Evolutionary conservation across 2,888 invertebrate species (phyloP).

Genomic region (Dicycla oo): DNA sequence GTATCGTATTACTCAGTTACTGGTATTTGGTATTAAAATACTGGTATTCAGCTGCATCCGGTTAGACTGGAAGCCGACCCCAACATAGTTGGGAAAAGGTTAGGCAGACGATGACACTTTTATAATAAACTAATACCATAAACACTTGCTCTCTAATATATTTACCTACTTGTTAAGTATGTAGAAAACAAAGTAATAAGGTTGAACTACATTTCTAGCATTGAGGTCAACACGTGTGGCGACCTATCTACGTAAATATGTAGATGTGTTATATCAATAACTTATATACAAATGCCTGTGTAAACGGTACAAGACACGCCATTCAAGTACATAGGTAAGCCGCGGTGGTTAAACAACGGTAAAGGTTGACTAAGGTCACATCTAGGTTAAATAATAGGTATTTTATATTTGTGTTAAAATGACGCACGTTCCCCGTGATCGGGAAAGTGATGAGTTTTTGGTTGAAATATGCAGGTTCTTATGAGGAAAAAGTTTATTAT

Average conservation of each 20-base stretch:
- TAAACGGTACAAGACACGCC: slow-evolving; percentile 45
- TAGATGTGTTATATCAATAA: slow-evolving; percentile 36
- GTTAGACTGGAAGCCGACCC: too few species aligned
- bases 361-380: slow-evolving; percentile 39
- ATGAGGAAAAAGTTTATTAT: background rate
- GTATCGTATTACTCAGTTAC: too few species aligned
- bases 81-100: too few species aligned
- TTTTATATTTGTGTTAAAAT: slow-evolving; percentile 20
- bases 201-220: slow-evolving; percentile 40
- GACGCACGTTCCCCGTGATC: background rate
- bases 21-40: too few species aligned
- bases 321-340: slow-evolving; percentile 19
- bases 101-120: too few species aligned
- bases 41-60: too few species aligned
- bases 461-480: background rate
- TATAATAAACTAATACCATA: slow-evolving; percentile 29
- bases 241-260: slow-evolving; percentile 41
- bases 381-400: slow-evolving; percentile 53
- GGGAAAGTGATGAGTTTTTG: background rate
- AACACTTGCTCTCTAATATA: slow-evolving; percentile 5
- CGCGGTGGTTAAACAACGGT: slow-evolving; percentile 17
- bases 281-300: slow-evolving; percentile 23
- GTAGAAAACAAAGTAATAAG: slow-evolving; percentile 50
- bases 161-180: slow-evolving; percentile 31
- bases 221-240: slow-evolving; percentile 53